Evolutionary conservation across 2,888 invertebrate species (phyloP).

Genomic region (Antheraea assamensis): DNA sequence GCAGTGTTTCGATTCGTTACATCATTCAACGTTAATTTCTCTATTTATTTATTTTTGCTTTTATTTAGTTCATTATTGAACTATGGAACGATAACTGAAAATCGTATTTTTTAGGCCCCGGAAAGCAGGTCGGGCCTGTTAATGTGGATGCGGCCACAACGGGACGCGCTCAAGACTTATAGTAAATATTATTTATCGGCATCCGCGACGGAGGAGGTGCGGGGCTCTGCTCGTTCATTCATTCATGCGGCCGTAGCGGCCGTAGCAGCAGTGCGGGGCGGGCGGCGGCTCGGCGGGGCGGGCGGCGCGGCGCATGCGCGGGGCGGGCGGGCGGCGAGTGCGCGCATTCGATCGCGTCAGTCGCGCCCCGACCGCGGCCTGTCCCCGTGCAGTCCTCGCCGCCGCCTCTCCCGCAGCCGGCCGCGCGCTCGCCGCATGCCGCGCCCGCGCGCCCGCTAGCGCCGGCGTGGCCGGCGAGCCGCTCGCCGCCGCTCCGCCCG

Average conservation of each 20-base stretch:
- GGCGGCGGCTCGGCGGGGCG: conserved; percentile 27
- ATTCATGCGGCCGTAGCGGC: conserved; percentile 27
- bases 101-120: not conserved
- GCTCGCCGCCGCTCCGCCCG: conserved; percentile 46
- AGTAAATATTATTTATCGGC: conserved; percentile 14
- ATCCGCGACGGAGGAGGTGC: conserved; percentile 17
- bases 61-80: too few species aligned
- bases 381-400: conserved; percentile 54
- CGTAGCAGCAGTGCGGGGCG: conserved; percentile 18
- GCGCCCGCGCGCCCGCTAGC: conserved; percentile 63
- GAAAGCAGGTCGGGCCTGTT: not conserved
- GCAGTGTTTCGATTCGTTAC: too few species aligned
- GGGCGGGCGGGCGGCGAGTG: conserved; percentile 36
- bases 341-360: conserved; percentile 46
- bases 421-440: conserved; percentile 63
- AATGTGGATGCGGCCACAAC: not conserved
- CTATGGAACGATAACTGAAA: too few species aligned
- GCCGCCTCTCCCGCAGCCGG: conserved; percentile 58
- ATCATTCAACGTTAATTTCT: too few species aligned
- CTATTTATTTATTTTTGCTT: too few species aligned
- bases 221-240: conserved; percentile 24
- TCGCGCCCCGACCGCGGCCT: conserved; percentile 62
- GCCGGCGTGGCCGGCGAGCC: conserved; percentile 60
- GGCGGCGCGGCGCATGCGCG: conserved; percentile 32
- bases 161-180: not conserved